Evolutionary conservation across 2,113 vertebrate genomes (phyloP), one percentile per base, ranked within the genome.

Genomic region (Myxocyprinus asiaticus): DNA sequence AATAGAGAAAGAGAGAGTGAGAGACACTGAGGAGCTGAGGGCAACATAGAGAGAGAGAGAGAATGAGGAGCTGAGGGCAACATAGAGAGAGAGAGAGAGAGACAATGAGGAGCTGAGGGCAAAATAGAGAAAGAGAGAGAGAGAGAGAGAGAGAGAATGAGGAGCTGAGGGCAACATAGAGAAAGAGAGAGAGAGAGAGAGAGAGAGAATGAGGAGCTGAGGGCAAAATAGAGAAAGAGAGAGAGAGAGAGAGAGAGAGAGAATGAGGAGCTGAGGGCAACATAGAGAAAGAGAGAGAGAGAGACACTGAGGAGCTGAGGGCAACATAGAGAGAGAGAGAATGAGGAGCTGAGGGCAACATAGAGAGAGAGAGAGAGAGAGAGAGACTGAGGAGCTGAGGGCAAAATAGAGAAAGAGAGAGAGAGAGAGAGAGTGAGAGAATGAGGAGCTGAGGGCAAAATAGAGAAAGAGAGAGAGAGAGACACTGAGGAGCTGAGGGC

Each of bases 221-320:
- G 22, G 22, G 22, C 22, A 33, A 33, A 1, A 33, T 3, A 33
- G 22, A 33, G 22, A 33, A n/a, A n/a, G n/a, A 67, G 47, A 55
- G 85, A 81, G 71, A 61, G 51, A 22, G 76, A 15, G 17, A 51
- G 77, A 59, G 56, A 51, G 67, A 7, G 77, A 33, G 64, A 68
- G 62, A 79, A 65, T 65, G 62, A 76, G 50, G 22, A 33, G 22
- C 22, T 33, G 22, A 33, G 22, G 22, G 22, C 22, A 33, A 33
- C 22, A 7, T 62, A 67, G 47, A 55, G 85, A 81, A 68, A 61
- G 51, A 22, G 76, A 15, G 77, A 59, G 56, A 51, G 67, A 7
- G 77, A 33, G 64, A 68, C 62, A 79, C 71, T 65, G 62, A 76
- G 50, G 22, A 33, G 22, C 22, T 33, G 22, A 33, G 22, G 22